phyloP scores from a whole-genome alignment of 2,888 invertebrate genomes.

The Mythimna loreyi region DNA sequence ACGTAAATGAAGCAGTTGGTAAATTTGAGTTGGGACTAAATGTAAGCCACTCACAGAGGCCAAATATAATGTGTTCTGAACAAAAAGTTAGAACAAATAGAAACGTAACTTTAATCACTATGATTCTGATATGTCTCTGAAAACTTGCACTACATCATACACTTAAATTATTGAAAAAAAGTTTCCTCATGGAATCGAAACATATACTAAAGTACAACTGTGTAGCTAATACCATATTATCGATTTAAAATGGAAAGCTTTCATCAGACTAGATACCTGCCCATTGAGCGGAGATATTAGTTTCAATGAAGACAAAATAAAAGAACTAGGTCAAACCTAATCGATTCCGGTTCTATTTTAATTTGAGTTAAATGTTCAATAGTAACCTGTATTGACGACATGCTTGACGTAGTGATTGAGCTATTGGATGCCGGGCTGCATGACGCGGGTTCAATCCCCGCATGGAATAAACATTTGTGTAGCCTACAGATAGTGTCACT shows the following conservation, averaged over 20 bases:
- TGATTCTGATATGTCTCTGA: not conserved
- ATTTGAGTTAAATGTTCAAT: not conserved
- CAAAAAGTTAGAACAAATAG: not conserved
- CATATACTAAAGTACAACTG: not conserved
- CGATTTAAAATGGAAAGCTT: slow-evolving; percentile 13
- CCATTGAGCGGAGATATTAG: slow-evolving; percentile 15
- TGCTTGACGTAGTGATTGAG: too few species aligned
- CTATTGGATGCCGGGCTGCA: too few species aligned
- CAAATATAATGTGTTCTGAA: not conserved
- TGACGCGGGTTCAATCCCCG: too few species aligned
- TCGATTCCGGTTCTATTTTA: not conserved
- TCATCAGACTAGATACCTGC: not conserved
- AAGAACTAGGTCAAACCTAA: slow-evolving; percentile 3
- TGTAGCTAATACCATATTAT: slow-evolving; percentile 8
- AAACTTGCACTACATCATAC: not conserved
- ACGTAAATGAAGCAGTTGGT: slow-evolving; percentile 5
- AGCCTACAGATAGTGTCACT: too few species aligned
- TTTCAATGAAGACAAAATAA: slow-evolving; percentile 16
- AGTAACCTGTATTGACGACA: too few species aligned
- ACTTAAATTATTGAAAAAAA: not conserved
- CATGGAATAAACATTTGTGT: too few species aligned
- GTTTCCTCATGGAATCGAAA: not conserved
- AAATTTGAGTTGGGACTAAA: slow-evolving; percentile 11
- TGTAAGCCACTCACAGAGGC: not conserved
- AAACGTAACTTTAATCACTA: not conserved